These are phyloP conservation scores for Trichosurus vulpecula DNA, from an alignment of 2,797 vertebrate genomes.

Conservation along the genomic window DNA sequence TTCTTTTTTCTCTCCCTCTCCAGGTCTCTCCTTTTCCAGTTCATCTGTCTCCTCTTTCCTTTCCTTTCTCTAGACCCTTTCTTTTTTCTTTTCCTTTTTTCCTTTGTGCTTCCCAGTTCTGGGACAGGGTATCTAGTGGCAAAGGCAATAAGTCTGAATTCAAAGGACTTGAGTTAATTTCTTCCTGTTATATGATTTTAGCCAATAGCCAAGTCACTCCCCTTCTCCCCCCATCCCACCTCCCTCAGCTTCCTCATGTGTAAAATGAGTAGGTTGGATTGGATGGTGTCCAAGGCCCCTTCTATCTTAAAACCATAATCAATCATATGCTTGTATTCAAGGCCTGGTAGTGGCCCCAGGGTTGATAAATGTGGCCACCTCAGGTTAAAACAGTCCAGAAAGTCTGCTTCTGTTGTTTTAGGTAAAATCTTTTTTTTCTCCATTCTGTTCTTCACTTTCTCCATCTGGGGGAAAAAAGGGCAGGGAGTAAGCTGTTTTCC, in stretches of 20 bases:
- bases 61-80: conserved; percentile 1
- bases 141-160: background rate
- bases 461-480: background rate
- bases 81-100: conserved; percentile 2
- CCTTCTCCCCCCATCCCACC: background rate
- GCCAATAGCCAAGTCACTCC: background rate
- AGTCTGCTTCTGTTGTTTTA: background rate
- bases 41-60: background rate
- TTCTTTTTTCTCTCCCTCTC: background rate
- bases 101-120: background rate
- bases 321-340: background rate
- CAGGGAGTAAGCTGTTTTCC: background rate
- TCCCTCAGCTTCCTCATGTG: background rate
- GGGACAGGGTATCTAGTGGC: background rate
- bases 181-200: conserved; percentile 11
- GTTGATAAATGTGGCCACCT: background rate
- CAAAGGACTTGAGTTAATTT: background rate
- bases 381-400: background rate
- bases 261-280: background rate
- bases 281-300: background rate
- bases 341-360: background rate
- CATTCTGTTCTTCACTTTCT: background rate
- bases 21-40: background rate
- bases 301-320: background rate
- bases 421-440: background rate